Conservation (phyloP, 2,797 vertebrate genomes). For the Agapornis canus region DNA sequence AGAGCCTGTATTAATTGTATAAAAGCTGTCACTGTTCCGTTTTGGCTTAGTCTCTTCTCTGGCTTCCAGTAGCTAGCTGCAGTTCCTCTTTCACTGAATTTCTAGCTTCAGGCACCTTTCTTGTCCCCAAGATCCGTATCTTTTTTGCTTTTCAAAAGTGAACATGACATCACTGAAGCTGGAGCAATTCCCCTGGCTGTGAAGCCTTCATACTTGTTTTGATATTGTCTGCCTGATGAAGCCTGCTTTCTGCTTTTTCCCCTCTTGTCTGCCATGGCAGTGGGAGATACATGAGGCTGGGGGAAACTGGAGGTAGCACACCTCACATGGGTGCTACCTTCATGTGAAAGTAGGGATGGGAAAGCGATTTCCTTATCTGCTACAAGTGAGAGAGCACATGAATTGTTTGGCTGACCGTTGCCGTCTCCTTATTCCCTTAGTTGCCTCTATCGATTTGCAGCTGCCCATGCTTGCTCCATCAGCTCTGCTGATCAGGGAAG, state of each 20-base stretch:
- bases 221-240: not conserved
- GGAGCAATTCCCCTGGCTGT: not conserved
- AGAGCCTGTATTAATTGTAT: slow-evolving; percentile 39
- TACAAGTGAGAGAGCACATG: not conserved
- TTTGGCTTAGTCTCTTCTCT: slow-evolving; percentile 41
- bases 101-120: slow-evolving; percentile 16
- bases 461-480: fast-evolving
- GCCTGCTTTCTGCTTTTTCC: not conserved
- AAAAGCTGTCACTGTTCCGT: slow-evolving; percentile 58
- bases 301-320: not conserved
- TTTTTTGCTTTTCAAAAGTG: not conserved
- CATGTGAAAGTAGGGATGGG: not conserved
- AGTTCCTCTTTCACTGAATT: not conserved
- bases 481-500: not conserved
- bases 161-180: not conserved
- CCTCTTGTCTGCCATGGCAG: not conserved
- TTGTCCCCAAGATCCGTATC: not conserved
- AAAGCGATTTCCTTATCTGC: not conserved
- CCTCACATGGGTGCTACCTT: not conserved
- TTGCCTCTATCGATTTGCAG: fast-evolving
- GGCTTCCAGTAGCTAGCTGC: not conserved
- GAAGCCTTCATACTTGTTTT: not conserved
- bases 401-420: not conserved
- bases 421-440: not conserved
- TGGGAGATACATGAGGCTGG: not conserved